These are phyloP conservation scores for Oreocharis arfaki DNA, from an alignment of 2,113 vertebrate species.

Conservation along the genomic window DNA sequence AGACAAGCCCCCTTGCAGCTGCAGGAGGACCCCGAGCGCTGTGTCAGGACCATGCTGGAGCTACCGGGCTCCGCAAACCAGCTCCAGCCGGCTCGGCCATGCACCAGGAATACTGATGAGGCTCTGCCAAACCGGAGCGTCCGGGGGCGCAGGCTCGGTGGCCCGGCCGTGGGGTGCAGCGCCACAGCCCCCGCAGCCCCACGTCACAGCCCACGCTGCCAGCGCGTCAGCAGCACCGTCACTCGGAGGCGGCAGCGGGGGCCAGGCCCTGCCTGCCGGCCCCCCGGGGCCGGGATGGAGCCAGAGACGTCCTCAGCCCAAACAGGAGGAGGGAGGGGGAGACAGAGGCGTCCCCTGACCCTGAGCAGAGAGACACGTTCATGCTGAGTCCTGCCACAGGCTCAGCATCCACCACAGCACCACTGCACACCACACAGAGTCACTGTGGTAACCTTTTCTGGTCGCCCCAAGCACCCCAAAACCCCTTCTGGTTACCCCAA, in stretches of 20 bases:
- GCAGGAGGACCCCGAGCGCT: background rate
- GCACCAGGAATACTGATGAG: slow-evolving; percentile 4
- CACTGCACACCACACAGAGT: background rate
- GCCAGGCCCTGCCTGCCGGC: background rate
- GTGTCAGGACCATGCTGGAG: background rate
- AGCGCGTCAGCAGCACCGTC: background rate
- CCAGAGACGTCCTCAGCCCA: background rate
- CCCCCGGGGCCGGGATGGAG: background rate
- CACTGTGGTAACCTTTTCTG: rapidly evolving
- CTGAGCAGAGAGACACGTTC: background rate
- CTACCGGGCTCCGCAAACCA: background rate
- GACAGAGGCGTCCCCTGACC: rapidly evolving
- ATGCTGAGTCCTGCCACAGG: background rate
- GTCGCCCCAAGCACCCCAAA: background rate
- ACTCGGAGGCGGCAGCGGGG: rapidly evolving
- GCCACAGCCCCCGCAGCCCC: background rate
- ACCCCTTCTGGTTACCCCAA: background rate
- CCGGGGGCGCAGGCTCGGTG: background rate
- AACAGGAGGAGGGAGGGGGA: background rate
- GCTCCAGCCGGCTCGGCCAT: background rate
- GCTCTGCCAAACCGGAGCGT: background rate
- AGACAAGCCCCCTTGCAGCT: rapidly evolving
- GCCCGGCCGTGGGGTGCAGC: background rate
- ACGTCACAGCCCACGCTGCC: background rate
- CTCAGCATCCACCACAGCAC: background rate